These are phyloP conservation scores for Lasioglossum figueresi DNA, from an alignment of 2,888 invertebrate species.

Conservation along the genomic window DNA sequence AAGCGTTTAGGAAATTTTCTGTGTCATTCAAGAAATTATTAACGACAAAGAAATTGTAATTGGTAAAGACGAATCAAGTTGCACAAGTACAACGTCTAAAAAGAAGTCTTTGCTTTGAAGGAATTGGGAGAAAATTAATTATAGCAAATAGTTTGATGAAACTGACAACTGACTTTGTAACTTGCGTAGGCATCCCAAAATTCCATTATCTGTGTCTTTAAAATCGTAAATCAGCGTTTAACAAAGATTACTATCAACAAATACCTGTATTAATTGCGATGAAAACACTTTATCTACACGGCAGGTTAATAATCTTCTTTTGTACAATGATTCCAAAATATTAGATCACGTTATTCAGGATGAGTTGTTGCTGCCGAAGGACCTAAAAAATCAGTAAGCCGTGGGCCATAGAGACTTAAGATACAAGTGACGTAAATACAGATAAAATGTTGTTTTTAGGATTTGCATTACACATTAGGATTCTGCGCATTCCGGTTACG, in stretches of 20 bases:
- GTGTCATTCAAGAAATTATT: not conserved
- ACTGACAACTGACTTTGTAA: too few species aligned
- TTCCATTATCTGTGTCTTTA: not conserved
- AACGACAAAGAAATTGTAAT: too few species aligned
- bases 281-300: not conserved
- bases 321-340: not conserved
- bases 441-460: not conserved
- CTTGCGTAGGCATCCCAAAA: too few species aligned
- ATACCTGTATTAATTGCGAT: not conserved
- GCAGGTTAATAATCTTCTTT: not conserved
- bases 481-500: too few species aligned
- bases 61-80: too few species aligned
- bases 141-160: not conserved
- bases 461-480: not conserved
- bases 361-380: not conserved
- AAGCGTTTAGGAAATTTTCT: not conserved
- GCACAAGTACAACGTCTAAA: not conserved
- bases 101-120: not conserved
- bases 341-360: not conserved
- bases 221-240: not conserved
- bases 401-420: not conserved
- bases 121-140: not conserved
- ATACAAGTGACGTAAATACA: too few species aligned
- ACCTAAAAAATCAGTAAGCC: not conserved
- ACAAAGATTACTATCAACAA: not conserved